Conservation (phyloP, 2,797 vertebrate genomes). For the Prunella strophiata region DNA sequence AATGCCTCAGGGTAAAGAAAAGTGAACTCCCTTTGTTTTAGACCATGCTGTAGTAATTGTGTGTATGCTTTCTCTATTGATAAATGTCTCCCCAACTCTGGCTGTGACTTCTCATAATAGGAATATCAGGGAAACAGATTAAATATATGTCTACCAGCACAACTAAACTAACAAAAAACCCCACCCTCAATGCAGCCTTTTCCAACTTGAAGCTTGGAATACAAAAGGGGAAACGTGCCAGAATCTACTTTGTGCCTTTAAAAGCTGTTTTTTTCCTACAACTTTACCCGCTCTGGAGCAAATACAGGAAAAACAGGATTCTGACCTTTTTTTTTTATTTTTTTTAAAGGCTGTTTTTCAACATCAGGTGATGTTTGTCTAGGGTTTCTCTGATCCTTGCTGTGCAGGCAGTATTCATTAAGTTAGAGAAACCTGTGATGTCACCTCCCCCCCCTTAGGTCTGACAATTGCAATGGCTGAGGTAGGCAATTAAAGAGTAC, state of each 20-base stretch:
- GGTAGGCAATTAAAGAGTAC: neutral
- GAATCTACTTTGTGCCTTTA: neutral
- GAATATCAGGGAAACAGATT: neutral
- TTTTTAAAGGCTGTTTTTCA: neutral
- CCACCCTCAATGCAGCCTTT: neutral
- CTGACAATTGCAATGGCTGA: neutral
- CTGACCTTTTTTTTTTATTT: neutral
- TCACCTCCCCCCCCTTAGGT: neutral
- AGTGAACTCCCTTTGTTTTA: conserved; percentile 4
- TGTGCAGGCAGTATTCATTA: neutral
- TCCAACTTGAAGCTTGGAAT: conserved; percentile 11
- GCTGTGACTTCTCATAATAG: neutral
- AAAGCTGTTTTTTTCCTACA: neutral
- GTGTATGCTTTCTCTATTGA: neutral
- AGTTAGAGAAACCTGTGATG: neutral
- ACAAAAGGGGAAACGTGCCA: conserved; percentile 10
- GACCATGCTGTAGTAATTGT: neutral
- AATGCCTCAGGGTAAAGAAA: neutral
- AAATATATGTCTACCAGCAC: neutral
- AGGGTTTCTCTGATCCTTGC: neutral
- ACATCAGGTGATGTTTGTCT: neutral
- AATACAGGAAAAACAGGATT: neutral
- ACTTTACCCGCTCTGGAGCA: neutral
- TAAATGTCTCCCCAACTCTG: conserved; percentile 5
- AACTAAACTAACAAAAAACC: neutral